Evolutionary conservation across 1,140 invertebrate species (phyloP).

Genomic region (Chelonus insularis): DNA sequence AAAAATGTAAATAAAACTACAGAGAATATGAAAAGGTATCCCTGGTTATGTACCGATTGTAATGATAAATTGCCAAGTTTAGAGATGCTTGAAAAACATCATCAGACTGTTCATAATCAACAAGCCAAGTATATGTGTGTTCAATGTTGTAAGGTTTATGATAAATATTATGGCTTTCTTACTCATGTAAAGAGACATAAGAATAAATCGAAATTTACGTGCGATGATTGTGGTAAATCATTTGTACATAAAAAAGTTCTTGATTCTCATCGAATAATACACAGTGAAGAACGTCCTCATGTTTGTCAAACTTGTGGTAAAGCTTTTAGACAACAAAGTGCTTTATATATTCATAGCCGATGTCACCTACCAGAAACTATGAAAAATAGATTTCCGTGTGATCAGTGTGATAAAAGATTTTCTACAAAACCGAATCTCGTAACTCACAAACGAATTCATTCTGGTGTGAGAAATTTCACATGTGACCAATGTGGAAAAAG

Average conservation of each 20-base stretch:
- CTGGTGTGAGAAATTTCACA: slow-evolving; percentile 61
- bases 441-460: slow-evolving; percentile 64
- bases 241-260: slow-evolving; percentile 61
- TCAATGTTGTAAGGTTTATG: slow-evolving; percentile 65
- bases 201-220: slow-evolving; percentile 61
- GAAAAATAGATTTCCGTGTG: slow-evolving; percentile 63
- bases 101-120: slow-evolving; percentile 60
- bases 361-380: slow-evolving; percentile 63
- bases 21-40: slow-evolving; percentile 56
- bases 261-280: slow-evolving; percentile 59
- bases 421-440: slow-evolving; percentile 65
- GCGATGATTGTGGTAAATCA: slow-evolving; percentile 63
- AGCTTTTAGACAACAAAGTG: slow-evolving; percentile 62
- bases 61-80: slow-evolving; percentile 58
- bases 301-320: slow-evolving; percentile 63
- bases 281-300: slow-evolving; percentile 60
- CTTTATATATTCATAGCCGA: slow-evolving; percentile 60
- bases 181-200: slow-evolving; percentile 63
- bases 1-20: slow-evolving; percentile 38
- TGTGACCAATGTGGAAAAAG: slow-evolving; percentile 67
- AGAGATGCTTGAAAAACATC: slow-evolving; percentile 61
- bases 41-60: slow-evolving; percentile 65
- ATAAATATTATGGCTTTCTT: slow-evolving; percentile 64
- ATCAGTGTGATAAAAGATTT: slow-evolving; percentile 64
- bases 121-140: slow-evolving; percentile 63